These are phyloP conservation scores for Hemicentrotus pulcherrimus DNA, from an alignment of 35 echinoderm and acorn worm species.

Conservation along the genomic window DNA sequence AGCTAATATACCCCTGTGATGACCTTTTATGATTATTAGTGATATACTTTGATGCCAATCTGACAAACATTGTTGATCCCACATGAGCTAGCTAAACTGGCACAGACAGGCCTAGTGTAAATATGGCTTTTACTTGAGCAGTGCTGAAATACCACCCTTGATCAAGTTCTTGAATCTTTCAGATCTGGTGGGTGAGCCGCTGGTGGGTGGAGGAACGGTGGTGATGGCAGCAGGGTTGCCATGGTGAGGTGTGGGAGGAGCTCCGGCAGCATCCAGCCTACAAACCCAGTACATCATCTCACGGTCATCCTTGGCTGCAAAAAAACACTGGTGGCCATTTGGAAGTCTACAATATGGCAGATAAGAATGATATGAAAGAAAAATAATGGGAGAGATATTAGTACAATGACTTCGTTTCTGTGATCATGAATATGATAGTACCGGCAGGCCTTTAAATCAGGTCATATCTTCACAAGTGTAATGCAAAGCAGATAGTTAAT, in stretches of 20 bases:
- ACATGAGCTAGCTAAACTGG: background rate
- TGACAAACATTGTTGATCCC: background rate
- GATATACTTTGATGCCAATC: background rate
- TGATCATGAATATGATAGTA: constrained; percentile 5
- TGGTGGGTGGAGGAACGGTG: constrained; percentile 38
- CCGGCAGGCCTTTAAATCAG: background rate
- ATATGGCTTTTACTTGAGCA: constrained; percentile 60
- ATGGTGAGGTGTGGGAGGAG: constrained; percentile 14
- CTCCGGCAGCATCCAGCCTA: constrained; percentile 66
- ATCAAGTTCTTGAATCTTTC: constrained; percentile 72
- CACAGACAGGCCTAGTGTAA: background rate
- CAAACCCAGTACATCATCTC: constrained; percentile 96
- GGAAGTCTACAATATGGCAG: background rate
- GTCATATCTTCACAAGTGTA: background rate
- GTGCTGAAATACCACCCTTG: constrained; percentile 74
- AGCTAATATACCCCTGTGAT: background rate
- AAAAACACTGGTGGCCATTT: constrained; percentile 77
- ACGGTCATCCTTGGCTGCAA: constrained; percentile 76
- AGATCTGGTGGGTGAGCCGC: constrained; percentile 73
- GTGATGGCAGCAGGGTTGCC: constrained; percentile 37
- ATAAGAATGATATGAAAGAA: background rate
- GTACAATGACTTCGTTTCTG: background rate
- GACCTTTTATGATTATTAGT: background rate
- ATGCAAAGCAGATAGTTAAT: no score
- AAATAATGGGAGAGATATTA: background rate